phyloP scores from a whole-genome alignment of 2,888 invertebrate species.

The Acholoe squamosa region DNA sequence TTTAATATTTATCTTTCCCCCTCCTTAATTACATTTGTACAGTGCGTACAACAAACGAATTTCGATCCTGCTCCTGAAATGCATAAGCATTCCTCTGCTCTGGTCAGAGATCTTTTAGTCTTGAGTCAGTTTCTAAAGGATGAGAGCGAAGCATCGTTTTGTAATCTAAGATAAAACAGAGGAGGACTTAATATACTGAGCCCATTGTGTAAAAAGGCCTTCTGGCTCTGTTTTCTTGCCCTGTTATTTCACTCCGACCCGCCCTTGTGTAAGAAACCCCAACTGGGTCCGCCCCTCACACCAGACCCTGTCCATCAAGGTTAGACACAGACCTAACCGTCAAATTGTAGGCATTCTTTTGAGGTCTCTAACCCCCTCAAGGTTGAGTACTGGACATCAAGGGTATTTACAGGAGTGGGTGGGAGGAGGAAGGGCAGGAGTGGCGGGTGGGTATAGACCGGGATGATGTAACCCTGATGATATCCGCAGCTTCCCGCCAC shows the following conservation, averaged over 20 bases:
- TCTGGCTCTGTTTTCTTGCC: not conserved
- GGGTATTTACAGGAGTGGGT: not conserved
- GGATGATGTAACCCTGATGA: slow-evolving; percentile 13
- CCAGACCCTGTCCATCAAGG: not conserved
- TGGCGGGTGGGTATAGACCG: not conserved
- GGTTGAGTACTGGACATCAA: not conserved
- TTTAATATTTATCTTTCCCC: no score
- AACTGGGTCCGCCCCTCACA: not conserved
- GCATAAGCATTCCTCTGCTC: no score
- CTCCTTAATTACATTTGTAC: no score
- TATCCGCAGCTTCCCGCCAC: not conserved
- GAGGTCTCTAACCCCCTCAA: no score
- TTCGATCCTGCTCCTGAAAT: no score
- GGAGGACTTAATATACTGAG: not conserved
- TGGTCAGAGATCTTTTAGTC: no score
- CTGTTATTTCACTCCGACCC: slow-evolving; percentile 1
- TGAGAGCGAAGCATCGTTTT: no score
- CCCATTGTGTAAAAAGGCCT: not conserved
- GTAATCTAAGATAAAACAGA: no score
- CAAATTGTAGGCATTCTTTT: slow-evolving; percentile 6
- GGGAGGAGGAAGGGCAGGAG: not conserved
- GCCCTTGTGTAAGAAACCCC: not conserved
- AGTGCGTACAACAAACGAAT: no score
- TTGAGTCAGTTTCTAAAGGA: no score
- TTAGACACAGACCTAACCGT: not conserved